Conservation (phyloP, 2,113 vertebrate genomes). For the Callionymus lyra region DNA sequence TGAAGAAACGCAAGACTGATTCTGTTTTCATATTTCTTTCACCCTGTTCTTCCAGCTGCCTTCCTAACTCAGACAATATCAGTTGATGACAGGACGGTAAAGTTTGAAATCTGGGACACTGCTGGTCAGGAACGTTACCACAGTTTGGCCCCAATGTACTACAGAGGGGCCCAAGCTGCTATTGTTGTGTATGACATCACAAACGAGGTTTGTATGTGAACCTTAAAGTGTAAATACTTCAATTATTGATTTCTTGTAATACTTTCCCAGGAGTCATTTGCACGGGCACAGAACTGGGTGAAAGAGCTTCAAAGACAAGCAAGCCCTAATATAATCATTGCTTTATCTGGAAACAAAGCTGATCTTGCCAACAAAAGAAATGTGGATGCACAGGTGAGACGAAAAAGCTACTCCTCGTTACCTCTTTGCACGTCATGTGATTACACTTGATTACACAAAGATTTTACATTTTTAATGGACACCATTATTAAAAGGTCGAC, state of each 20-base stretch:
- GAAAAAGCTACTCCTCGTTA: too few species aligned
- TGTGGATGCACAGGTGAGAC: slow-evolving; percentile 92
- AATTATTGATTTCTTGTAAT: slow-evolving; percentile 6
- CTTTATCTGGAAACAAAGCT: slow-evolving; percentile 96
- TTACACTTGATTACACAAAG: too few species aligned
- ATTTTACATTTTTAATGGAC: too few species aligned
- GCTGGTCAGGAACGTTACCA: slow-evolving; percentile 97
- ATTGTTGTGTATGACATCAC: slow-evolving; percentile 98
- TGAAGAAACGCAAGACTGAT: too few species aligned
- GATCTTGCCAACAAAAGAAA: slow-evolving; percentile 94
- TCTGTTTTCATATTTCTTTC: too few species aligned
- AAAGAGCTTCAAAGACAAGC: slow-evolving; percentile 98
- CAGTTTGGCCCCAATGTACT: slow-evolving; percentile 98
- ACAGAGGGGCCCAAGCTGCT: slow-evolving; percentile 95
- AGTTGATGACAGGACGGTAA: slow-evolving; percentile 96
- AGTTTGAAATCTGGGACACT: slow-evolving; percentile 99
- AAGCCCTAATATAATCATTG: slow-evolving; percentile 97
- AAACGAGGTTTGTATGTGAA: slow-evolving; percentile 75
- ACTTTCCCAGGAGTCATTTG: slow-evolving; percentile 85
- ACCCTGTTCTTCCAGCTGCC: slow-evolving; percentile 69
- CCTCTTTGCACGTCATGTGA: too few species aligned
- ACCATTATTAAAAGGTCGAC: too few species aligned
- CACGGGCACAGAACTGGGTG: slow-evolving; percentile 97
- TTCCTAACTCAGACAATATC: slow-evolving; percentile 98
- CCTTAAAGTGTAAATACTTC: not conserved